Conservation (phyloP, 2,113 vertebrate genomes). For the Thamnophis sirtalis region DNA sequence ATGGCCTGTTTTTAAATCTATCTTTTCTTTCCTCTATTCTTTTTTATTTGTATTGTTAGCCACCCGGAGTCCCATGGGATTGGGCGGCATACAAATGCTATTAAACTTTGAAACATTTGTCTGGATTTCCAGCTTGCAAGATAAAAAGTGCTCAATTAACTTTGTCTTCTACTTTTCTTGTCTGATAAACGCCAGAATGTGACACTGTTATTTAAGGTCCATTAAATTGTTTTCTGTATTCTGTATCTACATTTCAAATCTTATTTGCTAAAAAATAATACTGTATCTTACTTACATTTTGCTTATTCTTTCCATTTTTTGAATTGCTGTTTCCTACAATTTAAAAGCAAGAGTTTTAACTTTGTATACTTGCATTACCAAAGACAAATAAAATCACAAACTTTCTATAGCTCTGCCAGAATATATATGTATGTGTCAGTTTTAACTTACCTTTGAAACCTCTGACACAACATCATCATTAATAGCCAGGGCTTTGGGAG, state of each 20-base stretch:
- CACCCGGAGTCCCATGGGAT: no score
- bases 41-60: no score
- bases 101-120: no score
- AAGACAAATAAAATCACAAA: slow-evolving; percentile 23
- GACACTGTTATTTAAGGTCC: not conserved
- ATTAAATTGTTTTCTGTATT: not conserved
- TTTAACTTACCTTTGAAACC: slow-evolving; percentile 70
- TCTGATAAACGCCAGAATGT: no score
- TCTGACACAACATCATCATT: slow-evolving; percentile 66
- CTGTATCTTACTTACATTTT: slow-evolving; percentile 82
- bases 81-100: no score
- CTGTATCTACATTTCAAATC: not conserved
- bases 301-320: slow-evolving; percentile 81
- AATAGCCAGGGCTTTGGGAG: slow-evolving; percentile 47
- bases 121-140: no score
- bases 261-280: slow-evolving; percentile 56
- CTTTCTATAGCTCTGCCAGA: slow-evolving; percentile 51
- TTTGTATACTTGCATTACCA: slow-evolving; percentile 17
- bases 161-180: no score
- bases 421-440: slow-evolving; percentile 45
- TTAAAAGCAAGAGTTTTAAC: slow-evolving; percentile 66
- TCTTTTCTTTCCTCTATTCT: no score
- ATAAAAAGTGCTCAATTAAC: no score
- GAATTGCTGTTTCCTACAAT: slow-evolving; percentile 79
- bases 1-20: no score